phyloP scores from a whole-genome alignment of 2,797 vertebrate species.

The Adelosebastes latens region DNA sequence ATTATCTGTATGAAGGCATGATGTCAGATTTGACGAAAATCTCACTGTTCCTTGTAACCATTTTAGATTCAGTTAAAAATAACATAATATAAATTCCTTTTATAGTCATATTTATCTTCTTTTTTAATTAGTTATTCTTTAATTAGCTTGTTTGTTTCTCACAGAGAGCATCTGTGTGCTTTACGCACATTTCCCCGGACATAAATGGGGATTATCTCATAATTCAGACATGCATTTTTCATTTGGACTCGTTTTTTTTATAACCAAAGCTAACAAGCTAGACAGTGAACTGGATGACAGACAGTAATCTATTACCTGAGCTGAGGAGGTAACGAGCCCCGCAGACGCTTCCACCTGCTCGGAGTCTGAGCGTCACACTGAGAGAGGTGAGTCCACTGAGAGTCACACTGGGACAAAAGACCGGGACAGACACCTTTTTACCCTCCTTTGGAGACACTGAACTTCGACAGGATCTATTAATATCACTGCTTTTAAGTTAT shows the following conservation, averaged over 20 bases:
- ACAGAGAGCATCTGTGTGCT: background rate
- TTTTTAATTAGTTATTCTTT: background rate
- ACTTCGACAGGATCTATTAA: background rate
- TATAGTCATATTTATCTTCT: background rate
- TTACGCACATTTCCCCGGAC: background rate
- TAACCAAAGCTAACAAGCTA: too few species aligned
- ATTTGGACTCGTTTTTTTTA: background rate
- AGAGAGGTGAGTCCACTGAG: background rate
- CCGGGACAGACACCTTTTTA: background rate
- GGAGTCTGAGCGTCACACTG: background rate
- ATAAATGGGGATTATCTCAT: background rate
- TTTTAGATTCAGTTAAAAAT: background rate
- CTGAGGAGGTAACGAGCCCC: background rate
- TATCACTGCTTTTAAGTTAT: background rate
- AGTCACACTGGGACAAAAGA: constrained; percentile 3
- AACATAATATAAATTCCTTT: background rate
- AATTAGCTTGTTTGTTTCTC: background rate
- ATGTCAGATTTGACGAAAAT: background rate
- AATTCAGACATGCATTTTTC: background rate
- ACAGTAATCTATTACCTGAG: constrained; percentile 19
- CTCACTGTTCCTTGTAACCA: background rate
- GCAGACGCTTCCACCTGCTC: background rate
- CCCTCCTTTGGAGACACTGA: background rate
- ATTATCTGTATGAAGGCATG: background rate
- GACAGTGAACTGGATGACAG: background rate